A percentile compares a stretch with the other conserved stretches of the same genome.
Evolutionary conservation across 2,113 vertebrate genomes (phyloP).

Genomic region (Tichodroma muraria): DNA sequence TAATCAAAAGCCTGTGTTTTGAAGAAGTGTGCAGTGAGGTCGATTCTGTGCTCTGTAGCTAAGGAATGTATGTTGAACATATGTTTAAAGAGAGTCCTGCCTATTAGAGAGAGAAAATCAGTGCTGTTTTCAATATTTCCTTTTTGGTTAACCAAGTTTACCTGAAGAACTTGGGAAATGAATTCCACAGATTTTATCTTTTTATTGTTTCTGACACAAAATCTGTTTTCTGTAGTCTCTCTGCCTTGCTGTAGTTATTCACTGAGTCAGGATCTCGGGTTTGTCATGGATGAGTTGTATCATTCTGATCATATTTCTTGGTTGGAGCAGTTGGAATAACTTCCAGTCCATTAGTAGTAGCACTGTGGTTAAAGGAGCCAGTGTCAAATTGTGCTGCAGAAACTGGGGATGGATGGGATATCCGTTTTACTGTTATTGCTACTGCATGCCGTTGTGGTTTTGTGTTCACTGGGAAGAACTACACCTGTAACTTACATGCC

Average conservation of each 20-base stretch:
- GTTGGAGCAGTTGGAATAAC: background rate
- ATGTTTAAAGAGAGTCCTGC: background rate
- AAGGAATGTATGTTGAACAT: background rate
- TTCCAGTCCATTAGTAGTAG: background rate
- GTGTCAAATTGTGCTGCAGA: background rate
- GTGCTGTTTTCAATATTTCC: background rate
- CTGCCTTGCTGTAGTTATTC: background rate
- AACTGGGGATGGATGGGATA: background rate
- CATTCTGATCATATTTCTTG: background rate
- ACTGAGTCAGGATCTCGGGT: background rate
- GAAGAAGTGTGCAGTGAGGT: background rate
- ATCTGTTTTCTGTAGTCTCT: background rate
- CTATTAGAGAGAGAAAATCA: background rate
- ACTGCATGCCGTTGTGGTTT: background rate
- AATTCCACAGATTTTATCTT: background rate
- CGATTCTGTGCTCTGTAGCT: background rate
- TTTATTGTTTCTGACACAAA: background rate
- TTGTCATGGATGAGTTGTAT: background rate
- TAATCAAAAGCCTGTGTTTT: background rate
- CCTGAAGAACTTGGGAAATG: background rate
- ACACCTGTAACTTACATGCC: background rate
- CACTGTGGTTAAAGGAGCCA: background rate
- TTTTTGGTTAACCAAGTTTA: background rate
- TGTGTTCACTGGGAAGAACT: background rate
- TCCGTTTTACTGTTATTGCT: background rate